These are phyloP conservation scores for Oryzias curvinotus DNA, from an alignment of 2,113 vertebrate genomes.

Conservation along the genomic window DNA sequence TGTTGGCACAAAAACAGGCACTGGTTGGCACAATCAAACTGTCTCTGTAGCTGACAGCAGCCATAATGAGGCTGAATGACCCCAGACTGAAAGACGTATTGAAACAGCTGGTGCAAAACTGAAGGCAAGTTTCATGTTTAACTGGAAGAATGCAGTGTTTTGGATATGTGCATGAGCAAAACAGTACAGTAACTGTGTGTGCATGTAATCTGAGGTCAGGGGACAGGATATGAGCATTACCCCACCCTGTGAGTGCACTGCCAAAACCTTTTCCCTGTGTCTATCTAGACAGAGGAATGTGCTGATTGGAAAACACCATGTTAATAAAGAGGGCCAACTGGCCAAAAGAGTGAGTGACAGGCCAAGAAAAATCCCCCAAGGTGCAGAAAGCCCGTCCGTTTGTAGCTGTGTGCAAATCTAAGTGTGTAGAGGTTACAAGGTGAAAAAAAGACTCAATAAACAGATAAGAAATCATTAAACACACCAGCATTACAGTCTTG, in stretches of 20 bases:
- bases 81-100: slow-evolving; percentile 43
- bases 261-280: slow-evolving; percentile 66
- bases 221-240: slow-evolving; percentile 75
- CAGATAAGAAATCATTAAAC: slow-evolving; percentile 32
- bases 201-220: slow-evolving; percentile 62
- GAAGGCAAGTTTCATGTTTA: slow-evolving; percentile 53
- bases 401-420: slow-evolving; percentile 18
- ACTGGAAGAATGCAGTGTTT: slow-evolving; percentile 62
- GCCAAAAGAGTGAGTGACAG: slow-evolving; percentile 44
- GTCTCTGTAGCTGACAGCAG: slow-evolving; percentile 47
- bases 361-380: slow-evolving; percentile 46
- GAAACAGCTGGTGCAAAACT: slow-evolving; percentile 60
- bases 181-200: slow-evolving; percentile 45
- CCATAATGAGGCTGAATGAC: slow-evolving; percentile 34
- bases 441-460: slow-evolving; percentile 33
- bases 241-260: slow-evolving; percentile 62
- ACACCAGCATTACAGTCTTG: slow-evolving; percentile 11
- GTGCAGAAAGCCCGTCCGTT: slow-evolving; percentile 36
- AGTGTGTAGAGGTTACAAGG: slow-evolving; percentile 58
- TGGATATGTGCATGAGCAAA: slow-evolving; percentile 48
- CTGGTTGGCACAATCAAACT: slow-evolving; percentile 61
- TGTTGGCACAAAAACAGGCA: slow-evolving; percentile 63
- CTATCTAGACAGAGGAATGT: slow-evolving; percentile 75
- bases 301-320: slow-evolving; percentile 71
- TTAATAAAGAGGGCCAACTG: slow-evolving; percentile 63